These are phyloP conservation scores for Dendrocincla fuliginosa DNA, from an alignment of 2,797 vertebrate genomes.

Conservation along the genomic window DNA sequence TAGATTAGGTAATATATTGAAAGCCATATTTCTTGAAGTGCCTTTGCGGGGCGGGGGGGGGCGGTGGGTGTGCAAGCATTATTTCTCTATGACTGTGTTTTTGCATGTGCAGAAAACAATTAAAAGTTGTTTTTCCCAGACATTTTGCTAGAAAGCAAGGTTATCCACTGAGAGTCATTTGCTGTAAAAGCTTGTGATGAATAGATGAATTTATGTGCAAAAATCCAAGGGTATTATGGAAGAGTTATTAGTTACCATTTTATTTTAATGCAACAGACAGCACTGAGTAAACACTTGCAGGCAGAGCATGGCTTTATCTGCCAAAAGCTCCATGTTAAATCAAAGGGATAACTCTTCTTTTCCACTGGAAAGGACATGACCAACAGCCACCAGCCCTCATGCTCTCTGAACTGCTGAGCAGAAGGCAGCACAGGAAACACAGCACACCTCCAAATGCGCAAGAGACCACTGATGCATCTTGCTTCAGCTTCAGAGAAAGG, in stretches of 20 bases:
- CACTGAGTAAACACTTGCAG: background rate
- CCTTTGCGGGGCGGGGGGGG: background rate
- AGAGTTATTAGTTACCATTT: background rate
- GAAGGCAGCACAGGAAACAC: rapidly evolving
- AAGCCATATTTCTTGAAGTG: background rate
- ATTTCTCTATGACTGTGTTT: background rate
- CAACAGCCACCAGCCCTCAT: rapidly evolving
- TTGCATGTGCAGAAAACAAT: background rate
- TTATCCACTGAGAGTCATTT: background rate
- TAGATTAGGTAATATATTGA: conserved; percentile 19
- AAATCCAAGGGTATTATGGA: background rate
- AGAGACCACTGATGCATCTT: background rate
- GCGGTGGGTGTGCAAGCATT: background rate
- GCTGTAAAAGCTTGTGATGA: background rate
- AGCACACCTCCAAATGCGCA: rapidly evolving
- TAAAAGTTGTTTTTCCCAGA: background rate
- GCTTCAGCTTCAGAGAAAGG: background rate
- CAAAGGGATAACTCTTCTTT: background rate
- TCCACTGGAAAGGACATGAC: background rate
- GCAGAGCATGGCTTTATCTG: background rate
- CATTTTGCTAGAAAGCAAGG: background rate
- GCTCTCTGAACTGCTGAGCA: background rate
- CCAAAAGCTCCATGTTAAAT: background rate
- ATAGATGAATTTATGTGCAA: background rate
- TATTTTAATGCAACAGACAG: background rate